Evolutionary conservation across 2,888 invertebrate genomes (phyloP), one percentile per base, ranked within the genome.

Genomic region (Automeris io): DNA sequence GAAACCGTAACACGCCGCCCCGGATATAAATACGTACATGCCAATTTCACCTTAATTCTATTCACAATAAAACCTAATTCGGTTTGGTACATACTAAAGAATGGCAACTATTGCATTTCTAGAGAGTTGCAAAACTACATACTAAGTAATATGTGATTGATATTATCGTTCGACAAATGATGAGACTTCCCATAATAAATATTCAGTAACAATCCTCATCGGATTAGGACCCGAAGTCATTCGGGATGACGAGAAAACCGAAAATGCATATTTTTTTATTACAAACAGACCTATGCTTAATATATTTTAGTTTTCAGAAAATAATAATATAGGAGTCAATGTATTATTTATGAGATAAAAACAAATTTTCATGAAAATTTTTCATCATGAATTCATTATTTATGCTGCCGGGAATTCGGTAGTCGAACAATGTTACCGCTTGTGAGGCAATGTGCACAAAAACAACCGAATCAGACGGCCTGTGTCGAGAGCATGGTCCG

Each of bases 1-100:
- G 77, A 82, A 86, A 83, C 83, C 80, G 86, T 86, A 85, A 80
- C 82, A 83, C 75, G 74, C 77, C 77, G 78, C 70, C 81, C 83
- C 83, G 83, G 82, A 81, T 85, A 76, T 68, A 57, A 36, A 57
- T 54, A 54, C 55, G 66, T 54, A 63, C 78, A 79, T 52, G 75
- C 76, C 51, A 80, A 64, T 73, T 67, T 83, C 71, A 74, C 65
- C 72, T 70, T 66, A 80, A 76, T 68, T 61, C 54, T 66, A 48
- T 59, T 61, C 49, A 59, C 45, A 64, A 73, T 81, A 82, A 80
- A 81, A 77, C 60, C 54, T 65, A 75, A 65, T 73, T 77, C 68
- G 45, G 66, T 61, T 70, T 57, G 61, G 56, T 61, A 61, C 58
- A 47, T 48, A 46, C 51, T 55, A 57, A 63, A 66, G 60, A 69